phyloP scores from a whole-genome alignment of 2,113 vertebrate genomes.

The Scytalopus superciliaris region DNA sequence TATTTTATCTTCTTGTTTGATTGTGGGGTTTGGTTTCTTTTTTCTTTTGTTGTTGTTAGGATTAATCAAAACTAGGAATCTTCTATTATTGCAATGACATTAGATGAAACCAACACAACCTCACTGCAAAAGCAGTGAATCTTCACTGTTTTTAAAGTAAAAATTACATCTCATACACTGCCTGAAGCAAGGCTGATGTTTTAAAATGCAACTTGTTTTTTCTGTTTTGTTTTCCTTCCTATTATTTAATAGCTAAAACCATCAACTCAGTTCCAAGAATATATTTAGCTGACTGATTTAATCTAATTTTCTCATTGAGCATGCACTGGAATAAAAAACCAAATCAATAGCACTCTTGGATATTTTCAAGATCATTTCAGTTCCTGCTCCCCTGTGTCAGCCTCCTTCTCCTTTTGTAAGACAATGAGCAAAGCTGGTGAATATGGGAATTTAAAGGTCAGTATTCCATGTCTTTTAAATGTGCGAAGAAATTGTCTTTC shows the following conservation, averaged over 20 bases:
- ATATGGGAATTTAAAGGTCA: background rate
- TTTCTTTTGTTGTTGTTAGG: background rate
- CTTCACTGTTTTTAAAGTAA: background rate
- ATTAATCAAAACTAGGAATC: background rate
- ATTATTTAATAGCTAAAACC: background rate
- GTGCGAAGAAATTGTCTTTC: background rate
- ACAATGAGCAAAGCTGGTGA: background rate
- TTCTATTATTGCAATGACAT: background rate
- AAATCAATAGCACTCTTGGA: slow-evolving; percentile 12
- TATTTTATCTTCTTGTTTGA: background rate
- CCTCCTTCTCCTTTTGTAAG: background rate
- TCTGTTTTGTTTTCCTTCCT: background rate
- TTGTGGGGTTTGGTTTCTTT: background rate
- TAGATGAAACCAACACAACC: background rate
- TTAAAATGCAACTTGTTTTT: background rate
- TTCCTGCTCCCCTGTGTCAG: background rate
- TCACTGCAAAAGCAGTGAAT: background rate
- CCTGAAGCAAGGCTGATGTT: background rate
- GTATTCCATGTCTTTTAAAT: background rate
- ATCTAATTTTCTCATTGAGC: slow-evolving; percentile 34
- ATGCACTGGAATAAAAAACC: slow-evolving; percentile 29
- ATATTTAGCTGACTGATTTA: slow-evolving; percentile 28
- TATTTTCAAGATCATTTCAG: background rate
- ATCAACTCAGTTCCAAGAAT: background rate
- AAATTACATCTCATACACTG: background rate